Evolutionary conservation across 2,888 invertebrate species (phyloP), one percentile per base, ranked within the genome.

Genomic region (Teinopalpus imperialis): DNA sequence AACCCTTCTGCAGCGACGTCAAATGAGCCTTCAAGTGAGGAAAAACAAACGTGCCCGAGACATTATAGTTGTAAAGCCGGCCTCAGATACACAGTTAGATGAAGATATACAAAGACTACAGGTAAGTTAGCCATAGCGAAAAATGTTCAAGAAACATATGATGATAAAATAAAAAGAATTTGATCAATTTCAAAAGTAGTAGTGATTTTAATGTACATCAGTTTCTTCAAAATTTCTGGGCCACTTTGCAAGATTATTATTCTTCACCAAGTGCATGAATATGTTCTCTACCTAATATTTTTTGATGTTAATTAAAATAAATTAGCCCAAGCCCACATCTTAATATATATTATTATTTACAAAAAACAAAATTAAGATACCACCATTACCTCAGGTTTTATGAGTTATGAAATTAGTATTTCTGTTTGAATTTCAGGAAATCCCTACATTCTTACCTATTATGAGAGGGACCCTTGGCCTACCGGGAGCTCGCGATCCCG

Each of bases 361-460:
- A 24, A 4, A 2, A 8, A n/a, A 7, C 24, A 2, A 24, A 24
- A 24, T 24, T 4, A n/a, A 16, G n/a, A n/a, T n/a, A n/a, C n/a
- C n/a, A n/a, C n/a, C n/a, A n/a, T n/a, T n/a, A n/a, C n/a, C n/a
- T n/a, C n/a, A n/a, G n/a, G n/a, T n/a, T n/a, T n/a, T n/a, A n/a
- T n/a, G n/a, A n/a, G n/a, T n/a, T n/a, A n/a, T n/a, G n/a, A n/a
- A n/a, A n/a, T n/a, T 6, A 13, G 7, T 14, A 10, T 32, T 32
- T 32, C 5, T 14, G n/a, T 12, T 23, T 34, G 3, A 7, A 10
- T 44, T 61, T 0, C 82, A 95, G 90, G 93, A 91, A 57, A 97
- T 98, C 59, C 97, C 98, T 1, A 95, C 96, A 79, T 98, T 98
- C 75, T 81, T 97, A 41, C 98, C 98, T 0, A 97, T 98, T 35